A percentile compares a stretch with the other conserved stretches of the same genome.
These are phyloP conservation scores for Callimorpha dominula DNA, from an alignment of 2,888 invertebrate genomes.

Conservation along the genomic window DNA sequence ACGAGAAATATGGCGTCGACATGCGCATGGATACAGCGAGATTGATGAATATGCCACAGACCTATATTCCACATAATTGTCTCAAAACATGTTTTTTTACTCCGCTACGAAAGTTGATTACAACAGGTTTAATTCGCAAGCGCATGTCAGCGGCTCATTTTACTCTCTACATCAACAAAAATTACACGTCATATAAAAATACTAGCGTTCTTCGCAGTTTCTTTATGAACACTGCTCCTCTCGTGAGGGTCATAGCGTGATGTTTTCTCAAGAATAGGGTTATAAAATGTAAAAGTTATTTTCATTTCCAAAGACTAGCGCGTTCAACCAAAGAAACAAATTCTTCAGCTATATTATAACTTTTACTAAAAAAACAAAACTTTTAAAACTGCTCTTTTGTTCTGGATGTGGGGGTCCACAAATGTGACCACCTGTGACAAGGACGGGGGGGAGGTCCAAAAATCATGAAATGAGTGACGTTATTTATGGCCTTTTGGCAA, in stretches of 20 bases:
- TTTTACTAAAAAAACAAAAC: too few relatives aligned
- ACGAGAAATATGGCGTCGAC: neutral
- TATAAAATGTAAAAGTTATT: too few relatives aligned
- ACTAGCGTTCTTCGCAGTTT: neutral
- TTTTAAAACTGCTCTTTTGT: too few relatives aligned
- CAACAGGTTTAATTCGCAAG: conserved; percentile 38
- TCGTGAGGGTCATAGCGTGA: neutral
- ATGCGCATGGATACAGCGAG: conserved; percentile 3
- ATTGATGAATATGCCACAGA: conserved; percentile 25
- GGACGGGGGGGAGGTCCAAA: too few relatives aligned
- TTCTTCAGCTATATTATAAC: too few relatives aligned
- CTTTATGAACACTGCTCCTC: neutral
- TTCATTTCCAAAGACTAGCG: too few relatives aligned
- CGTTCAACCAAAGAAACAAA: too few relatives aligned
- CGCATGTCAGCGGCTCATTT: conserved; percentile 3
- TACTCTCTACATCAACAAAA: conserved; percentile 6
- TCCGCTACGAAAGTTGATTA: conserved; percentile 42
- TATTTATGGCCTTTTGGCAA: too few relatives aligned
- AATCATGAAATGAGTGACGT: too few relatives aligned
- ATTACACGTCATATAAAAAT: neutral
- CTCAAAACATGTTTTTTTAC: conserved; percentile 40
- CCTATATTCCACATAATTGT: conserved; percentile 44
- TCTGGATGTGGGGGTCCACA: too few relatives aligned
- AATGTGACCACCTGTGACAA: too few relatives aligned
- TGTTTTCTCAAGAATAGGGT: neutral